Percentiles rank a stretch among this genome's conserved stretches.
These are phyloP conservation scores for Pemphredon lugubris DNA, from an alignment of 2,888 invertebrate species.

Conservation along the genomic window DNA sequence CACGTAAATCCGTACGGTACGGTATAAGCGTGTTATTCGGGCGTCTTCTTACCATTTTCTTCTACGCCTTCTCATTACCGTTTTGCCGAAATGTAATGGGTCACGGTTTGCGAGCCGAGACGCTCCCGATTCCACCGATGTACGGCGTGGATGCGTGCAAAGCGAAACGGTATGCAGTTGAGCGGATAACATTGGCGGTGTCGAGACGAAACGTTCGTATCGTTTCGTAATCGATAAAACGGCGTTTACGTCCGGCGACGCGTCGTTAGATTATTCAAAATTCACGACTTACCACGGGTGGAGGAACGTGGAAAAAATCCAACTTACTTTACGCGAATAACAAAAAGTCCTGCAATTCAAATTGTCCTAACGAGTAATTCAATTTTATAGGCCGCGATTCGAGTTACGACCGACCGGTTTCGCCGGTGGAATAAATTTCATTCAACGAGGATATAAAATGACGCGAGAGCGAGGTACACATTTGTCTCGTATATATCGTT, in stretches of 20 bases:
- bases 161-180: too few species aligned
- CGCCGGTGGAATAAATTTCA: neutral
- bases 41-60: slow-evolving; percentile 5
- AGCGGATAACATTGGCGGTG: too few species aligned
- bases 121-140: neutral
- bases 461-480: slow-evolving; percentile 13
- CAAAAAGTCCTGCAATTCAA: slow-evolving; percentile 8
- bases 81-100: slow-evolving; percentile 58
- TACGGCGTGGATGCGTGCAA: too few species aligned
- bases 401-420: slow-evolving; percentile 41
- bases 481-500: neutral
- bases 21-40: too few species aligned
- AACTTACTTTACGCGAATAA: neutral
- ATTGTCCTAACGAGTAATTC: slow-evolving; percentile 36
- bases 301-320: too few species aligned
- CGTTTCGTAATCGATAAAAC: too few species aligned
- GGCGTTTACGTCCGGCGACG: too few species aligned
- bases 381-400: slow-evolving; percentile 30
- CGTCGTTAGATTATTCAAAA: too few species aligned
- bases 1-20: too few species aligned
- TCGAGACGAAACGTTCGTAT: too few species aligned
- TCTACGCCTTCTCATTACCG: slow-evolving; percentile 58
- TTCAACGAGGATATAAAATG: slow-evolving; percentile 27
- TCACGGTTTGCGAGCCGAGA: slow-evolving; percentile 40
- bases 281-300: neutral